Base-by-base conservation (phyloP, 2,888 invertebrate genomes). In the Dolichopus griseipennis region DNA sequence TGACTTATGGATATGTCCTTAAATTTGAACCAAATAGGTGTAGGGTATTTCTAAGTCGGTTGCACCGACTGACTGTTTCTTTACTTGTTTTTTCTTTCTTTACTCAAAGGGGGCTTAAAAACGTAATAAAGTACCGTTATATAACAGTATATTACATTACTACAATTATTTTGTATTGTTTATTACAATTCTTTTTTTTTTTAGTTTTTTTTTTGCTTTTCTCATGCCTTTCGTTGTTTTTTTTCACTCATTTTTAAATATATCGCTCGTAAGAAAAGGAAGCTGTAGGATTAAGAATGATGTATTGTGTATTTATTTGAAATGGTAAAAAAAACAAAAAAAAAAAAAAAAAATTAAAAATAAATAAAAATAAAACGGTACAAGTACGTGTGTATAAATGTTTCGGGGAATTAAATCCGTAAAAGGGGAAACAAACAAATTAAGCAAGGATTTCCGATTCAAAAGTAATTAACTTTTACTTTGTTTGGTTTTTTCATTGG, bases 391-490 rank as follows among this genome's bases (percentile, higher is more conserved):
- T 12, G 15, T 52, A 52, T 52, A 52, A 52, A 52, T 52, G 52
- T 52, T 18, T 18, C 18, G 52, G 15, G 15, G 27, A 27, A 27
- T 27, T 52, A 52, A 12, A 52, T 18, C 52, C 52, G 52, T 52
- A n/a, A 10, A 52, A 52, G 52, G 52, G 52, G 27, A 27, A 27
- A 27, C 27, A 27, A 52, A 52, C 52, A 52, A 52, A 62, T 62
- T 62, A 62, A 22, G 22, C 62, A 22, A 62, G 22, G 62, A 62
- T 62, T 62, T 62, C 62, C 62, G 62, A 62, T 62, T 62, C 22
- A 62, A 62, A 62, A 62, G 62, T 62, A 62, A 62, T 62, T 62
- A 62, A 62, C 62, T 62, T 62, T 62, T 22, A 62, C 18, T 52
- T 15, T 52, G 2, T 18, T 52, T 52, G 9, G 15, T 18, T 52